phyloP scores from a whole-genome alignment of 2,113 vertebrate genomes.

The Cyphomyrus plagiostoma region DNA sequence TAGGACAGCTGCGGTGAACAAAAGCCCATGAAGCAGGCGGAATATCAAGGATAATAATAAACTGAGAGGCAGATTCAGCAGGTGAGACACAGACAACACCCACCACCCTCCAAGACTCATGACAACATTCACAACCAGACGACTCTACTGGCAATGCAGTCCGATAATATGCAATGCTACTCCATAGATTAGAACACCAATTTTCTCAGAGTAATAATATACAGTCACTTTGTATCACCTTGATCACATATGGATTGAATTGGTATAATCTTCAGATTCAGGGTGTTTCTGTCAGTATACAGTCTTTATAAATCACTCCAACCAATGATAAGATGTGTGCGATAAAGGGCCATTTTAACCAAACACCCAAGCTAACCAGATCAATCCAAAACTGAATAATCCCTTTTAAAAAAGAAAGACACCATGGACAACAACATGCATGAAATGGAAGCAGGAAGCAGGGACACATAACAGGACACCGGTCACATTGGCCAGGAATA shows the following conservation, averaged over 20 bases:
- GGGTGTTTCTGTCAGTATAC: not conserved
- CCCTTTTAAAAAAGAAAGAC: not conserved
- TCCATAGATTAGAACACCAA: not conserved
- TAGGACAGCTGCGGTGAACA: not conserved
- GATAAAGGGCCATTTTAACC: not conserved
- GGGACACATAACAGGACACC: conserved; percentile 23
- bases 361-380: not conserved
- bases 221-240: not conserved
- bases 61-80: not conserved
- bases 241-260: not conserved
- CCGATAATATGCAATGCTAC: not conserved
- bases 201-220: not conserved
- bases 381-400: not conserved
- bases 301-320: not conserved
- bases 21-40: not conserved
- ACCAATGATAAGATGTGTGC: not conserved
- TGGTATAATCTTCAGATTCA: not conserved
- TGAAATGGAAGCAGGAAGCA: conserved; percentile 28
- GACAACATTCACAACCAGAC: not conserved
- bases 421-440: not conserved
- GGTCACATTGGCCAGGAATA: conserved; percentile 60
- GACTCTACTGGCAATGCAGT: not conserved
- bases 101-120: not conserved
- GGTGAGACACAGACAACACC: not conserved
- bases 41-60: not conserved